Evolutionary conservation across 2,797 vertebrate genomes (phyloP), one percentile per base, ranked within the genome.

Genomic region (Myiotriccus ornatus): DNA sequence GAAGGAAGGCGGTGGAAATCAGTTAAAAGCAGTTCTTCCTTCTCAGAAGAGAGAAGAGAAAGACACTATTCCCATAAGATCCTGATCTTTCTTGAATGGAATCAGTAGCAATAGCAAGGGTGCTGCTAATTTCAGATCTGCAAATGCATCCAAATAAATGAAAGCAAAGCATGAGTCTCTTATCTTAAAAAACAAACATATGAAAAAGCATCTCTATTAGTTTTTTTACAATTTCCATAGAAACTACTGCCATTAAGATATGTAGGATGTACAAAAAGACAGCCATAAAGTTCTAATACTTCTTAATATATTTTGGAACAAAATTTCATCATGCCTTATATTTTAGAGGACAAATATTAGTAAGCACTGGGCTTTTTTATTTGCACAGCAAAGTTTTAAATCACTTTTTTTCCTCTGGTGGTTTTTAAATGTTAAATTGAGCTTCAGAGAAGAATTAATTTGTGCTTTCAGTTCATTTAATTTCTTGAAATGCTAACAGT

Each of bases 1-100:
- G 75, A 57, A 82, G 46, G 91, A 95, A 94, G 24, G 14, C 47
- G 7, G n/a, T 64, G 47, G 15, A 18, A 86, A 69, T 41, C 28
- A 16, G 30, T 78, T 87, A 76, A 94, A 93, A 96, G 82, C 17
- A 62, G 10, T 16, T 86, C 22, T 77, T 93, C 57, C 71, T 94
- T 22, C 80, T 92, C 71, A 57, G 89, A 94, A 92, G 69, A 76
- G 17, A 69, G 71, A 74, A 74, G 62, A 90, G 65, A 87, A 93
- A 60, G 35, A 64, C 49, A 85, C 43, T 87, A 37, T 86, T 59
- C 60, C 49, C 67, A 9, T 19, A 34, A 75, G 47, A 44, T 27
- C 32, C 53, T 63, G 44, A 49, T 79, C 27, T 47, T 63, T 73
- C 34, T 73, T 86, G 8, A 0, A 1, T 19, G 34, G 14, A 86